Percentiles rank a stretch among this genome's conserved stretches.
phyloP scores from a whole-genome alignment of 2,797 vertebrate species.

The Lophotriccus pileatus region DNA sequence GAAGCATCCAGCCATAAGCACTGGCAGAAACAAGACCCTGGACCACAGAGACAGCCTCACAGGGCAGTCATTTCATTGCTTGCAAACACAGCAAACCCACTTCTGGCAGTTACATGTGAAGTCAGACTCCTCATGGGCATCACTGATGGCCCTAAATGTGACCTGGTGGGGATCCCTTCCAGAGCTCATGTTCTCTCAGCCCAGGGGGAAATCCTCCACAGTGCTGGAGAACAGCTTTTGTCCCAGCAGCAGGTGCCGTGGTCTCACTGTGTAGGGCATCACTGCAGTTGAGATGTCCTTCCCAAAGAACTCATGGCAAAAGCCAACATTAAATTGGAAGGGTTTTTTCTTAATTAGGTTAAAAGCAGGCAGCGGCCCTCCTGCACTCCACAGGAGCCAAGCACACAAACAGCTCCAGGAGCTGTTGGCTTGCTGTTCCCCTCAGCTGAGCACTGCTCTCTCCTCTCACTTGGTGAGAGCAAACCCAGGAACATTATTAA shows the following conservation, averaged over 20 bases:
- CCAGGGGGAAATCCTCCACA: fast-evolving
- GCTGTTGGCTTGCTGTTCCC: not conserved
- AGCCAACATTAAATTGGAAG: not conserved
- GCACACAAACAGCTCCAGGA: not conserved
- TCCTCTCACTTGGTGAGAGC: not conserved
- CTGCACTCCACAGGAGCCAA: not conserved
- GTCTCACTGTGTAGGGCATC: fast-evolving
- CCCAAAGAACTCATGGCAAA: not conserved
- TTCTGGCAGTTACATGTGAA: fast-evolving
- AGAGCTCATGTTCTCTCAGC: not conserved
- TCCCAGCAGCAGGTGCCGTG: not conserved
- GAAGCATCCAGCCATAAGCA: constrained; percentile 58
- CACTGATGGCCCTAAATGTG: not conserved
- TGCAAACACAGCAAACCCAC: not conserved
- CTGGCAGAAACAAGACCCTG: constrained; percentile 30
- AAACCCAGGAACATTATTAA: not conserved
- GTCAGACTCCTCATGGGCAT: not conserved
- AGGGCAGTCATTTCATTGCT: fast-evolving
- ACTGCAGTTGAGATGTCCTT: not conserved
- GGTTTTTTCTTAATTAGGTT: not conserved
- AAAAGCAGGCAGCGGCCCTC: not conserved
- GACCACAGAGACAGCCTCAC: not conserved
- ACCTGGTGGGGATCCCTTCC: not conserved
- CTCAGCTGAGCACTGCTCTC: not conserved
- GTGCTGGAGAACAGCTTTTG: not conserved